Evolutionary conservation across 2,797 vertebrate species (phyloP), one percentile per base, ranked within the genome.

Genomic region (Chelon labrosus): DNA sequence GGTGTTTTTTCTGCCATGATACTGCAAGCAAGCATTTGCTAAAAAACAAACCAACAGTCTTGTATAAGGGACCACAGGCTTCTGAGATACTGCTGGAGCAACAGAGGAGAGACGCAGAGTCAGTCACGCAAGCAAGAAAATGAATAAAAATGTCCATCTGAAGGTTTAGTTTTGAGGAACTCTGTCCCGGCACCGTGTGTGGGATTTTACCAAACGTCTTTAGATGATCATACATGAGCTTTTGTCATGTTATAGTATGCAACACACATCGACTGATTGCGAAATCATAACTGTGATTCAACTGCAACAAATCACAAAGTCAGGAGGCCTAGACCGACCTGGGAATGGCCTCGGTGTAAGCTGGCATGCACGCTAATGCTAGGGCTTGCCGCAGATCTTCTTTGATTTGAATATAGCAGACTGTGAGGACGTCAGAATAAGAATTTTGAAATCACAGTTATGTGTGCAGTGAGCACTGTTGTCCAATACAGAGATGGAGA

Each of bases 281-380:
- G 83, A 81, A 22, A 84, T 86, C 84, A 72, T 85, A 71, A 47
- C 61, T 70, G 77, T 72, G 85, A 86, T 82, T 89, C 71, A 38
- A 75, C 60, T 81, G 62, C 63, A 85, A 46, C 74, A 56, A 58
- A 83, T 80, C 60, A 71, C 72, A 66, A 75, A 71, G 70, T 71
- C 82, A 69, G 44, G 59, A 78, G 54, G 60, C 47, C 51, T 42
- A 8, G 22, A 4, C 17, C 22, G 56, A 39, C 46, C 41, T 51
- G 37, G 31, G 50, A 63, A 59, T 56, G 68, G 25, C 60, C 53
- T 49, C 25, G 20, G 57, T 16, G 2, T 51, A 51, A 47, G 54
- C 50, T 49, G 56, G 63, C 70, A 39, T 51, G 52, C 53, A 54
- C 61, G 65, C 64, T 76, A 74, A 82, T 70, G 38, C 38, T 53